phyloP scores from a whole-genome alignment of 2,888 invertebrate species.

The Drosophila sordidula region DNA sequence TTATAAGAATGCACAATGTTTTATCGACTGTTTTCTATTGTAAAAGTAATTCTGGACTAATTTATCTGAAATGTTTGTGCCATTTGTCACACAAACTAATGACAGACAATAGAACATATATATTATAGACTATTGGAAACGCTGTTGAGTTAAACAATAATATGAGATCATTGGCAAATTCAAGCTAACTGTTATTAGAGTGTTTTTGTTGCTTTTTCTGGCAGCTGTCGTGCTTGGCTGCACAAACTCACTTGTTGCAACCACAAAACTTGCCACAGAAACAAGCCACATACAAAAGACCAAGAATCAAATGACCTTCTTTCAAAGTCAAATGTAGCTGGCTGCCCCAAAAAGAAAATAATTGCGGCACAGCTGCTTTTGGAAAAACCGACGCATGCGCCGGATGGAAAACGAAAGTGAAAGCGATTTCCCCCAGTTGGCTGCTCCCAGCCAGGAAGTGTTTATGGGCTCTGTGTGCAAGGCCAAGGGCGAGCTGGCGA shows the following conservation, averaged over 20 bases:
- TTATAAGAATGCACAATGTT: not conserved
- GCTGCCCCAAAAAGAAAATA: slow-evolving; percentile 28
- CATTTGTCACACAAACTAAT: not conserved
- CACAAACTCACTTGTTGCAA: slow-evolving; percentile 53
- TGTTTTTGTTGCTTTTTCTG: not conserved
- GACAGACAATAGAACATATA: slow-evolving; percentile 3
- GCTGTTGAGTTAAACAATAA: not conserved
- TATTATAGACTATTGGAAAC: not conserved
- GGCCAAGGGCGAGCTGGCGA: slow-evolving; percentile 67
- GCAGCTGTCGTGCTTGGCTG: not conserved
- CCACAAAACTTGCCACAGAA: not conserved
- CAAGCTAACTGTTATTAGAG: not conserved
- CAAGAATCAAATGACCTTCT: slow-evolving; percentile 63
- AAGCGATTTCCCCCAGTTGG: slow-evolving; percentile 27
- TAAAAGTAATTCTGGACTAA: not conserved
- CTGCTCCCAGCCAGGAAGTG: slow-evolving; percentile 19
- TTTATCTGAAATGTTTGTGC: slow-evolving; percentile 3
- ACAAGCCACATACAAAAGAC: not conserved
- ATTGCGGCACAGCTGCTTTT: slow-evolving; percentile 62
- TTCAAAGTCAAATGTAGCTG: slow-evolving; percentile 67
- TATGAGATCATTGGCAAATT: slow-evolving; percentile 19
- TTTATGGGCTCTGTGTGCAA: slow-evolving; percentile 28
- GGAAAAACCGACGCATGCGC: slow-evolving; percentile 65
- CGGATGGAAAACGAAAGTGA: slow-evolving; percentile 65
- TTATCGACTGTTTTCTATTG: not conserved